phyloP scores from a whole-genome alignment of 2,888 invertebrate species.

The Parnassius orleans region DNA sequence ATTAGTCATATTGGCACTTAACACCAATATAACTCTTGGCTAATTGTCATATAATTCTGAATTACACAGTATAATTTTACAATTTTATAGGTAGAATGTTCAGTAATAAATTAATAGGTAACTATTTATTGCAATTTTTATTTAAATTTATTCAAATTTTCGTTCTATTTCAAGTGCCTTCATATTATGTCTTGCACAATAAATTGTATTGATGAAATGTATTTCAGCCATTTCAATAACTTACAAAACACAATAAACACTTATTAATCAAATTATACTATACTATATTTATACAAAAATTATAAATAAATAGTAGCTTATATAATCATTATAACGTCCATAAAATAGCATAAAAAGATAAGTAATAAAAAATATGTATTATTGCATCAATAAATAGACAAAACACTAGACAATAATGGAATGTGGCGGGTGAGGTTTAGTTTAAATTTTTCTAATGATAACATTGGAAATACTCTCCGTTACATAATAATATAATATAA shows the following conservation, averaged over 20 bases:
- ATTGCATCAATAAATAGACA: conserved; percentile 31
- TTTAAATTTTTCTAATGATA: conserved; percentile 44
- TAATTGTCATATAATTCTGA: conserved; percentile 19
- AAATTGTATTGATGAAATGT: conserved; percentile 25
- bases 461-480: conserved; percentile 55
- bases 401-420: conserved; percentile 47
- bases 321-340: conserved; percentile 4
- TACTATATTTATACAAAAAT: conserved; percentile 1
- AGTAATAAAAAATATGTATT: background rate
- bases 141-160: conserved; percentile 32
- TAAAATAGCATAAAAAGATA: too few relatives aligned
- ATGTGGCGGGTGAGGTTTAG: conserved; percentile 49
- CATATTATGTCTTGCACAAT: conserved; percentile 36
- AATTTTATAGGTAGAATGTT: conserved; percentile 28
- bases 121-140: conserved; percentile 51
- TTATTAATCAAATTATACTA: background rate
- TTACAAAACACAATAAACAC: background rate
- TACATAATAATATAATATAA: conserved; percentile 34
- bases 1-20: background rate
- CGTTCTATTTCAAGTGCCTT: conserved; percentile 54
- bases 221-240: conserved; percentile 16
- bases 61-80: conserved; percentile 19
- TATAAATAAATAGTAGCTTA: conserved; percentile 21
- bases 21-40: conserved; percentile 5
- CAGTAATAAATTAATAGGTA: conserved; percentile 50